Evolutionary conservation across 2,797 vertebrate species (phyloP).

Genomic region (Melanotaenia pygmaea): DNA sequence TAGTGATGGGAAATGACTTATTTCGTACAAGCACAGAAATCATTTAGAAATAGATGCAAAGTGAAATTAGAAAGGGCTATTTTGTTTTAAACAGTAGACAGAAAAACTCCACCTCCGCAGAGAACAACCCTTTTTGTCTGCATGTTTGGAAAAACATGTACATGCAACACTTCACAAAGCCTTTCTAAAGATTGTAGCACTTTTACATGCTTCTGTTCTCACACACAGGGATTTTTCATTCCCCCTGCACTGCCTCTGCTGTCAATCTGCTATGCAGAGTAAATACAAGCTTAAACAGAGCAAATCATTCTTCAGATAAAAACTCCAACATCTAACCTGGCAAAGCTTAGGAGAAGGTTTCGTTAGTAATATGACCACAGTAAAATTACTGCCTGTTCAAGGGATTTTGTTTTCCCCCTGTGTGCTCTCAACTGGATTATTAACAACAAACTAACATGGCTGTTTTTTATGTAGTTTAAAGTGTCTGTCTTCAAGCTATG

Average conservation of each 20-base stretch:
- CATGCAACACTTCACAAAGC: conserved; percentile 38
- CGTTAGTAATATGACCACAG: conserved; percentile 13
- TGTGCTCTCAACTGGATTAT: conserved; percentile 19
- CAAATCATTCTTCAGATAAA: conserved; percentile 41
- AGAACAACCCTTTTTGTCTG: conserved; percentile 29
- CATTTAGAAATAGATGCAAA: neutral
- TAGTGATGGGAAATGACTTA: conserved; percentile 25
- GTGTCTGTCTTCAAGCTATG: conserved; percentile 16
- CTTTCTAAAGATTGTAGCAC: conserved; percentile 34
- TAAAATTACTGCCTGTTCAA: conserved; percentile 16
- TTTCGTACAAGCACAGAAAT: neutral
- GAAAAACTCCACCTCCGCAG: conserved; percentile 11
- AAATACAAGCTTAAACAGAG: conserved; percentile 43
- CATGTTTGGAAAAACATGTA: conserved; percentile 32
- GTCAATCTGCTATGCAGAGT: conserved; percentile 53
- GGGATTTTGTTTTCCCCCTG: neutral
- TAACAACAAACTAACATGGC: conserved; percentile 5
- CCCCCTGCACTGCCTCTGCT: conserved; percentile 28
- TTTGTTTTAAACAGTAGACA: conserved; percentile 43
- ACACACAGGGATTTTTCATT: conserved; percentile 12
- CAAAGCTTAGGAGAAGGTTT: conserved; percentile 13
- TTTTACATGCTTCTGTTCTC: conserved; percentile 28
- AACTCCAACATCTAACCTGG: conserved; percentile 1
- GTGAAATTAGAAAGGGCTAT: conserved; percentile 26
- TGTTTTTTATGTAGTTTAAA: conserved; percentile 2